A percentile compares a stretch with the other conserved stretches of the same genome.
Conservation (phyloP, 2,888 invertebrate genomes). For the Yponomeuta plumbellus region DNA sequence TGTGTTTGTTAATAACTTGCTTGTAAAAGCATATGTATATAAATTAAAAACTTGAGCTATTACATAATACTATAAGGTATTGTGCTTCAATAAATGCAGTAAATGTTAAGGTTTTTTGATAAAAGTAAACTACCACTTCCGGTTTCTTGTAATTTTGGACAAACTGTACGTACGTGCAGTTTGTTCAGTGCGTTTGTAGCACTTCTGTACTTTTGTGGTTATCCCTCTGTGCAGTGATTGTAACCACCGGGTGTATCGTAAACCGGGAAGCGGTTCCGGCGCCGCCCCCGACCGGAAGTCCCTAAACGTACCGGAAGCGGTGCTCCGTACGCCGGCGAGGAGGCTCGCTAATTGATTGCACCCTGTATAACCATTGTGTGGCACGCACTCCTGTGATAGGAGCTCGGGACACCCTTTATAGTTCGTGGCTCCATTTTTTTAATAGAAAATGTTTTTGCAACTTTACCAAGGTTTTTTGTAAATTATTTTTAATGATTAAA, state of each 20-base stretch:
- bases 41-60: no score
- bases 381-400: slow-evolving; percentile 7
- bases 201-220: not conserved
- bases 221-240: slow-evolving; percentile 11
- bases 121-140: no score
- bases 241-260: slow-evolving; percentile 30
- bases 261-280: slow-evolving; percentile 23
- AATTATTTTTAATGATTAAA: no score
- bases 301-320: slow-evolving; percentile 72
- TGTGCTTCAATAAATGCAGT: no score
- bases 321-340: slow-evolving; percentile 49
- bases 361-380: slow-evolving; percentile 7
- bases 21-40: no score
- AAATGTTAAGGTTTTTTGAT: no score
- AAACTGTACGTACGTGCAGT: no score
- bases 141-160: no score
- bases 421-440: not conserved
- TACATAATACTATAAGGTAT: no score
- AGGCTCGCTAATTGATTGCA: slow-evolving; percentile 65
- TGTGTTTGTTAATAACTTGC: no score
- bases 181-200: not conserved
- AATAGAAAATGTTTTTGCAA: not conserved
- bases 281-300: slow-evolving; percentile 57
- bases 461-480: no score
- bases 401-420: not conserved